Conservation (phyloP, 92 coral and sea anemone species). For the Umimayanthus kanabou region DNA sequence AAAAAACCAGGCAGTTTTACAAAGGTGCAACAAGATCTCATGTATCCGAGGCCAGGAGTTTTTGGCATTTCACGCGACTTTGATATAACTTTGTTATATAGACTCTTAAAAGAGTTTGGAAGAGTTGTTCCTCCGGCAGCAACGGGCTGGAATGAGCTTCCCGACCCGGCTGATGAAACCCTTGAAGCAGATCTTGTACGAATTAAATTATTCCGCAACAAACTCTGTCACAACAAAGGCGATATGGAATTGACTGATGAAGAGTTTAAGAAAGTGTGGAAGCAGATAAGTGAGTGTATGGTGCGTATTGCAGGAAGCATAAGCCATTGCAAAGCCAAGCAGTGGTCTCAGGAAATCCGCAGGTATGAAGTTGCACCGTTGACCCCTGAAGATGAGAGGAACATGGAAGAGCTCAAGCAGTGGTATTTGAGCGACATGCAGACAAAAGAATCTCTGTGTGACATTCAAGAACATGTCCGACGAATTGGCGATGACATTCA, state of each 20-base stretch:
- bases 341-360: constrained; percentile 18
- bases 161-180: constrained; percentile 18
- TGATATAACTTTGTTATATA: constrained; percentile 45
- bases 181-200: constrained; percentile 41
- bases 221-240: constrained; percentile 7
- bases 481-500: background rate
- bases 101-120: constrained; percentile 27
- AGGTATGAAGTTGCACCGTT: background rate
- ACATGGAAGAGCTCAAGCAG: constrained; percentile 9
- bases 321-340: background rate
- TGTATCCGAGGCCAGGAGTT: constrained; percentile 31
- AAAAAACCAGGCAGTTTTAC: background rate
- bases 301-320: constrained; percentile 32
- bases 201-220: constrained; percentile 48
- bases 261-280: constrained; percentile 33
- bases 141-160: constrained; percentile 20
- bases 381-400: constrained; percentile 4
- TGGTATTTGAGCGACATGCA: constrained; percentile 3
- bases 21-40: constrained; percentile 10
- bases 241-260: constrained; percentile 27
- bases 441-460: constrained; percentile 3
- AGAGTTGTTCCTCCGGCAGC: constrained; percentile 29
- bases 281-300: constrained; percentile 27
- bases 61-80: constrained; percentile 24
- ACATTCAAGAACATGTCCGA: background rate